Evolutionary conservation across 2,113 vertebrate genomes (phyloP).

Genomic region (Microcebus griseorufus): DNA sequence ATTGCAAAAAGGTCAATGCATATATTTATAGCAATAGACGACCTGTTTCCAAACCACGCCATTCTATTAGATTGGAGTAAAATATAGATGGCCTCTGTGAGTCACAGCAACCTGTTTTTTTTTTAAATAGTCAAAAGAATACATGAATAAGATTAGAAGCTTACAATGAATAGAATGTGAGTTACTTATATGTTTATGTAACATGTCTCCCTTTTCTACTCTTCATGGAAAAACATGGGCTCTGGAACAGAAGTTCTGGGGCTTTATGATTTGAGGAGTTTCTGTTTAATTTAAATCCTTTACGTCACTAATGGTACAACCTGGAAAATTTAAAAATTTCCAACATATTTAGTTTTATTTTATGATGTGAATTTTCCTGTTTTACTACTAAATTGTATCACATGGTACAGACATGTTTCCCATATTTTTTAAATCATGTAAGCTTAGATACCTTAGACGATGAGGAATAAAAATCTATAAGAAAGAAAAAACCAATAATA

Average conservation of each 20-base stretch:
- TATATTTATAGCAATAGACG: background rate
- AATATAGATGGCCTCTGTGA: background rate
- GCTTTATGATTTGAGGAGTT: background rate
- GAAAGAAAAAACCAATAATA: background rate
- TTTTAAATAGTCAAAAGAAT: constrained; percentile 42
- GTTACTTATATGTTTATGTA: background rate
- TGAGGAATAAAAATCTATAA: background rate
- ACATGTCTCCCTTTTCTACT: background rate
- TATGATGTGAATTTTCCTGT: background rate
- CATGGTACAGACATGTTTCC: background rate
- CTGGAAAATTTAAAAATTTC: background rate
- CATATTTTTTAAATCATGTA: background rate
- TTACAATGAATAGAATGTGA: background rate
- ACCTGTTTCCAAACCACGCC: background rate
- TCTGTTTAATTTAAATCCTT: constrained; percentile 35
- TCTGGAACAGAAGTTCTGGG: background rate
- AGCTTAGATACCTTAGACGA: background rate
- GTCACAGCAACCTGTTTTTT: background rate
- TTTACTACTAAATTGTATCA: constrained; percentile 1
- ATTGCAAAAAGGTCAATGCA: background rate
- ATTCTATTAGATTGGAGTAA: constrained; percentile 14
- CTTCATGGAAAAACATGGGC: background rate
- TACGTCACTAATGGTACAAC: background rate
- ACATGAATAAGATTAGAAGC: background rate
- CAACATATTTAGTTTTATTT: background rate